These are phyloP conservation scores for Echeneis naucrates DNA, from an alignment of 2,797 vertebrate genomes.

Conservation along the genomic window DNA sequence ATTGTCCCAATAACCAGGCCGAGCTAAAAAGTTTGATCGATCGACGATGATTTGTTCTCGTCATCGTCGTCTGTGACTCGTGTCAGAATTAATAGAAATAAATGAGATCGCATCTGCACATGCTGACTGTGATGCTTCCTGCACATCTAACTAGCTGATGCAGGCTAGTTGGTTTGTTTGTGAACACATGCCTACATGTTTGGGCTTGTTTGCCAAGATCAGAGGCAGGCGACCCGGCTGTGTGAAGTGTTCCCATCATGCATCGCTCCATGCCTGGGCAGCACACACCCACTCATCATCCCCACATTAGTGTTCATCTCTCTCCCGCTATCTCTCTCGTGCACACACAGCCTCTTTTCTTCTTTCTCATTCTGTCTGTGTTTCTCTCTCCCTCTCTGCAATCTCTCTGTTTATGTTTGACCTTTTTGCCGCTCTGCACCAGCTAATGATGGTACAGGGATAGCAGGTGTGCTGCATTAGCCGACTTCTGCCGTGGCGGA, in stretches of 20 bases:
- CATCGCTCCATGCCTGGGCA: constrained; percentile 69
- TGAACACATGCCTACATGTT: constrained; percentile 41
- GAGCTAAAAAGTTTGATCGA: constrained; percentile 32
- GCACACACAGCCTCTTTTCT: constrained; percentile 49
- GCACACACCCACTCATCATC: constrained; percentile 82
- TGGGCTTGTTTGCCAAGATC: constrained; percentile 72
- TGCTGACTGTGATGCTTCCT: constrained; percentile 30
- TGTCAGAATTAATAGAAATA: constrained; percentile 56
- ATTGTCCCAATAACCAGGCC: background rate
- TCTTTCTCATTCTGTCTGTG: constrained; percentile 59
- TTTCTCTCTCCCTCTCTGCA: constrained; percentile 76
- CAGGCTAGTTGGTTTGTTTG: constrained; percentile 8
- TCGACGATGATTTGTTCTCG: background rate
- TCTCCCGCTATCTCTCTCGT: constrained; percentile 49
- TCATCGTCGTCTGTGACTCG: background rate
- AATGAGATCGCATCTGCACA: constrained; percentile 28
- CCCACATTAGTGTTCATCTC: constrained; percentile 74
- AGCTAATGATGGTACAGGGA: constrained; percentile 82
- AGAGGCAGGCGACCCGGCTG: constrained; percentile 71
- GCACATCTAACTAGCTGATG: background rate
- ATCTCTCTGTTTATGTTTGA: constrained; percentile 82
- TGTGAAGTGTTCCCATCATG: constrained; percentile 83
- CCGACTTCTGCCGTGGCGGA: constrained; percentile 78
- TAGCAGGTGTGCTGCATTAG: constrained; percentile 87
- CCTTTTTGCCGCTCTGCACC: constrained; percentile 75